Evolutionary conservation across 2,888 invertebrate species (phyloP), one percentile per base, ranked within the genome.

Genomic region (Apamea epomidion): DNA sequence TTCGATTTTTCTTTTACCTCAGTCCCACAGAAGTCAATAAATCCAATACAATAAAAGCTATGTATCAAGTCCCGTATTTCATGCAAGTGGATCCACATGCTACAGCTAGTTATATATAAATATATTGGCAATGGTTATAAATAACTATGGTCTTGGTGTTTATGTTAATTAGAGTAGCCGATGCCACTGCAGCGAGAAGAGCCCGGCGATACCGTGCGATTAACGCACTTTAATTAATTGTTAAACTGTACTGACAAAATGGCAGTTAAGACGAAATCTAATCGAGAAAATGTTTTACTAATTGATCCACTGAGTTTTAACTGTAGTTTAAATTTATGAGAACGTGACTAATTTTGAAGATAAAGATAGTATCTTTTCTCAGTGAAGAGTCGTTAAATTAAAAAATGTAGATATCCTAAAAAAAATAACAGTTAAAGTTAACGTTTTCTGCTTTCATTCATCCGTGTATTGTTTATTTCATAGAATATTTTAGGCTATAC

Each of bases 151-250:
- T 90, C 90, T 87, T 93, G 92, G 93, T 96, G 95, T 96, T 96
- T 96, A 96, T 96, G 96, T 95, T 96, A 96, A 96, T 96, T 96
- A 95, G 95, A 93, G 89, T 93, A 91, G 92, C 89, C 92, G 91
- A 93, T 93, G 95, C 95, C 94, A 95, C 95, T 94, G 96, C 93
- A 90, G 87, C 88, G 87, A 90, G 89, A 81, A 85, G 81, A 84
- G 91, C 71, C 88, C 75, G 85, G 90, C 91, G 85, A 80, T 82
- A 89, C 87, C 68, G 60, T 74, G 37, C 58, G 72, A 86, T 85
- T 82, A 87, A 83, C 72, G 76, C 75, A 60, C 70, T 84, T 85
- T 86, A 85, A 80, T 80, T 89, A 90, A 89, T 89, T 81, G 77
- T 82, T 88, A 76, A 86, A 72, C 65, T 70, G 73, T 74, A 76